A percentile compares a stretch with the other conserved stretches of the same genome.
These are phyloP conservation scores for Diplodus puntazzo DNA, from an alignment of 2,797 vertebrate species.

Conservation along the genomic window DNA sequence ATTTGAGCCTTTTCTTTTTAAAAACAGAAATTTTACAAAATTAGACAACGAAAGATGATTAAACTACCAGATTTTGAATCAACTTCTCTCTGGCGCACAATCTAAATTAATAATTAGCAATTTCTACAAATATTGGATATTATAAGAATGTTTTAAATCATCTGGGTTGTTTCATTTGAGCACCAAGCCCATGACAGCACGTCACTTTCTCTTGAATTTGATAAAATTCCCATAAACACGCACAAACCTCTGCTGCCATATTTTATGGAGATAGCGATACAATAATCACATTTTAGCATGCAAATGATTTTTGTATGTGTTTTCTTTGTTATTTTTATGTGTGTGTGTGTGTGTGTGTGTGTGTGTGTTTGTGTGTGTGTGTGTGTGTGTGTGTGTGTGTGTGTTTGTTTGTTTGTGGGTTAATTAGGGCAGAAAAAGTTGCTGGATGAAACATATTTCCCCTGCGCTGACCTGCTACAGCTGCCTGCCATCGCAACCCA, in stretches of 20 bases:
- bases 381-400: too few relatives aligned
- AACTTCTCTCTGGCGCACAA: background rate
- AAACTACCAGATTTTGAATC: background rate
- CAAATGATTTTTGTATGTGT: background rate
- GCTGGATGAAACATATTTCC: conserved; percentile 83
- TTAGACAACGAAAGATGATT: background rate
- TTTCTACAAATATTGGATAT: too few relatives aligned
- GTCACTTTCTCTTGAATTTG: background rate
- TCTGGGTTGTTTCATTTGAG: background rate
- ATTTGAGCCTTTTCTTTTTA: background rate
- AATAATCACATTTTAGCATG: background rate
- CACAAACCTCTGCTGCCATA: too few relatives aligned
- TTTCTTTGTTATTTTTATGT: background rate
- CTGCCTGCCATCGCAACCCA: conserved; percentile 61
- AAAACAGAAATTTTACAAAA: background rate
- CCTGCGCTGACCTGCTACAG: conserved; percentile 70
- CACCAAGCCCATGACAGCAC: background rate
- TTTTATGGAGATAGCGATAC: background rate
- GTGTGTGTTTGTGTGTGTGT: too few relatives aligned
- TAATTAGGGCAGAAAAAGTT: conserved; percentile 87
- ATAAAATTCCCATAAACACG: background rate
- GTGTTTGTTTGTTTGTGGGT: conserved; percentile 71
- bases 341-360: background rate
- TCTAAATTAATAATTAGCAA: background rate
- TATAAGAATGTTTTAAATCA: background rate